These are phyloP conservation scores for Lethenteron camtschaticum DNA, from an alignment of 2,113 vertebrate genomes.

Conservation along the genomic window DNA sequence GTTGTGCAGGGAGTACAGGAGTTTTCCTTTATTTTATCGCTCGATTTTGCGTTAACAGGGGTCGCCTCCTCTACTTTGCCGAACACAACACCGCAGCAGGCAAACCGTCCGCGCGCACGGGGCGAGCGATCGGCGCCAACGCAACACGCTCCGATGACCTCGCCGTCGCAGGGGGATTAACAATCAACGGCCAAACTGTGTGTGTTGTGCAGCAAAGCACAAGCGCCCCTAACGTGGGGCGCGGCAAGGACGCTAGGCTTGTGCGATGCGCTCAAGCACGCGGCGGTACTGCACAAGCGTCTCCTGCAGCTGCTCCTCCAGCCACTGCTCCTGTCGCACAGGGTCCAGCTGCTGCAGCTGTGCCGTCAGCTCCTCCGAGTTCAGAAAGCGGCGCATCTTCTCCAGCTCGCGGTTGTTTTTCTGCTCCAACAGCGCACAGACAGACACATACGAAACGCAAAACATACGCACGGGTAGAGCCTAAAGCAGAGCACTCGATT, in stretches of 20 bases:
- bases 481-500: background rate
- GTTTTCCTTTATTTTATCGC: no score
- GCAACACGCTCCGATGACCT: no score
- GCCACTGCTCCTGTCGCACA: constrained; percentile 2
- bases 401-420: constrained; percentile 3
- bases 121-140: no score
- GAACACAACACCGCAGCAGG: no score
- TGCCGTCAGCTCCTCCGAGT: background rate
- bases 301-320: constrained; percentile 2
- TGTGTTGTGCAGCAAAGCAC: no score
- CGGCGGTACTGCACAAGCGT: background rate
- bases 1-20: no score
- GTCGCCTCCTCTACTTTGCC: no score
- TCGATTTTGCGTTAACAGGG: no score
- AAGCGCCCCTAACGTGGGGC: no score
- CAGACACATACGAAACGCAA: background rate
- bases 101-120: no score
- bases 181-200: no score
- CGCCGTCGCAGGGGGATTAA: no score
- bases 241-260: background rate
- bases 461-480: background rate
- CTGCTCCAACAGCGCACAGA: background rate
- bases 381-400: constrained; percentile 5
- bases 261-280: background rate
- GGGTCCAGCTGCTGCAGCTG: constrained; percentile 2